Conservation (phyloP, 2,113 vertebrate species). For the Corvus hawaiiensis region DNA sequence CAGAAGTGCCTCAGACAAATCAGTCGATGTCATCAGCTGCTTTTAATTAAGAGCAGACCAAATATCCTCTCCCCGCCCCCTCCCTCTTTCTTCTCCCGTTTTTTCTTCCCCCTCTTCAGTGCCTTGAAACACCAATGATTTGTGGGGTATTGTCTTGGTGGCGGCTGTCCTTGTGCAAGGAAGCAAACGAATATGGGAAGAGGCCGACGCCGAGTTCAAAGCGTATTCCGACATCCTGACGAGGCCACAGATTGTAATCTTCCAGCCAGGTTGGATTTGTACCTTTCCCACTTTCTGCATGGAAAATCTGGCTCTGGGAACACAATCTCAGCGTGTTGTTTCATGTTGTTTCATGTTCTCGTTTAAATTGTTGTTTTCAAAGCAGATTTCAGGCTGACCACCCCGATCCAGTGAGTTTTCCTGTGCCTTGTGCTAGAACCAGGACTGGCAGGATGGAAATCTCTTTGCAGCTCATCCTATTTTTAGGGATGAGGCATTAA, state of each 20-base stretch:
- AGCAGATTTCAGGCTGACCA: not conserved
- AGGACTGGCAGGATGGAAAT: not conserved
- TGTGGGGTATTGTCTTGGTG: conserved; percentile 42
- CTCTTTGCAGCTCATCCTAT: not conserved
- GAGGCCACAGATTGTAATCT: conserved; percentile 49
- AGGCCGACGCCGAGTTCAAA: conserved; percentile 53
- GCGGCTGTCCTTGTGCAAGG: conserved; percentile 39
- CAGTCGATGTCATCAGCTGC: conserved; percentile 47
- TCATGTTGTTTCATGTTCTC: not conserved
- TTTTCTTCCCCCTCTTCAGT: not conserved
- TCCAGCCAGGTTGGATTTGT: not conserved
- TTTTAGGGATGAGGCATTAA: not conserved
- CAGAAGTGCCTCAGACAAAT: conserved; percentile 69
- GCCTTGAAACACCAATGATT: conserved; percentile 54
- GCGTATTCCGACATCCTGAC: not conserved
- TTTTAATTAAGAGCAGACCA: conserved; percentile 70
- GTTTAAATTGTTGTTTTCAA: not conserved
- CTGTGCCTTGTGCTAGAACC: not conserved
- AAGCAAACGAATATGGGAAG: conserved; percentile 17
- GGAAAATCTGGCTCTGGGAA: not conserved
- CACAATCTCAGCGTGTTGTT: not conserved
- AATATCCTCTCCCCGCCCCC: not conserved
- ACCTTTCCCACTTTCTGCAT: not conserved
- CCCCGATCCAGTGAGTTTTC: not conserved
- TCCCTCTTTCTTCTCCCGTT: not conserved